Base-by-base conservation (phyloP, 2,888 invertebrate species). In the Danaus chrysippus region DNA sequence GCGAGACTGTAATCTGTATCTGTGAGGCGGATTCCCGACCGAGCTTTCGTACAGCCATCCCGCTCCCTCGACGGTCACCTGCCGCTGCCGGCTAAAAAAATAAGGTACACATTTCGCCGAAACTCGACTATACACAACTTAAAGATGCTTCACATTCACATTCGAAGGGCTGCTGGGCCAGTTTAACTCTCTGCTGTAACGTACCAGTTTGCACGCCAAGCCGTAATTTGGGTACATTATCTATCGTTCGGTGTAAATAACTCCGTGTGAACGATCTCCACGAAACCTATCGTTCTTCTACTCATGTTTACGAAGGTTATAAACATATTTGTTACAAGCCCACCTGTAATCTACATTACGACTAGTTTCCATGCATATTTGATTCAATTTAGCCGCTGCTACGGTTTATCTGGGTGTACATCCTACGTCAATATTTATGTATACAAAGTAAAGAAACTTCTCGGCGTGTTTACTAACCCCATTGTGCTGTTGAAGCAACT, bases 51-150 rank as follows among this genome's bases (percentile, higher is more conserved):
- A 70, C 74, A 68, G 70, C 82, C 79, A 79, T 87, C 88, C 82
- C 78, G 76, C 86, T 88, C 87, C 71, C 81, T 74, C 87, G 74
- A 76, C 81, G 76, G 75, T 85, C 87, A 87, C 86, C 85, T 85
- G 87, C 83, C 76, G 74, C 85, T 85, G 87, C 83, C 76, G 74
- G 72, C 71, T 76, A 76, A 85, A 89, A 87, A 87, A 86, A 83
- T 76, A 78, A 76, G 83, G 83, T 83, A 78, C 80, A 79, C 79
- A 82, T 85, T 90, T 90, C 88, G 87, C 68, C 86, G 88, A 90
- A 89, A 87, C 80, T 75, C 78, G 76, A 81, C 77, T 77, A 81
- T 83, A 87, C 75, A 82, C 68, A 68, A 70, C 71, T 70, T 77
- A 74, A 73, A 76, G 84, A 84, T 65, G 66, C 64, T 68, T 70